Base-by-base conservation (phyloP, 2,797 vertebrate genomes). In the Falco naumanni region DNA sequence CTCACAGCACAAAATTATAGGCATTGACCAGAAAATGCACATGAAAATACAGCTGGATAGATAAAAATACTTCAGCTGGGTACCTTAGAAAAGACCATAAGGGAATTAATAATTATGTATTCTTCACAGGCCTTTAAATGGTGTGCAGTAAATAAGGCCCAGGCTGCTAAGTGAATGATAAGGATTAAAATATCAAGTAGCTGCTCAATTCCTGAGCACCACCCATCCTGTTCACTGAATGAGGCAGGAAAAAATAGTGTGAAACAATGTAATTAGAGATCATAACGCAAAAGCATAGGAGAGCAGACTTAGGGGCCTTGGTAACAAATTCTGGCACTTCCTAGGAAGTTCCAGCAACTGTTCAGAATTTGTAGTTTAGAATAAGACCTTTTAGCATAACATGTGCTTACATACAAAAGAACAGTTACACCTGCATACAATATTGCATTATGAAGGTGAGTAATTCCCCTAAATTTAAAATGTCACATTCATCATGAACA, bases 161-260 rank as follows among this genome's bases (percentile, higher is more conserved):
- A 0, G 84, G 76, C 89, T 91, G 89, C 87, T 89, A 87, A 94
- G 19, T 71, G 61, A 86, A 95, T 75, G 94, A 96, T 95, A 97
- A 97, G 94, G 61, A 94, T 78, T 95, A 95, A 96, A 96, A 95
- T 94, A 96, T 51, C 92, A 96, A 94, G 68, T 65, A 87, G 63
- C 76, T 68, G 72, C 50, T 95, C 93, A 85, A 94, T 84, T 94
- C 94, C 87, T 86, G 91, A 97, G 82, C 72, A 57, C 87, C 92
- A 0, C 95, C 95, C 95, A 97, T 97, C 96, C 96, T 96, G 94
- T 96, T 81, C 93, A 61, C 60, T 88, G 68, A 96, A 96, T 90
- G 69, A 95, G 91, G 79, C 93, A 95, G 94, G 89, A 95, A 95
- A 97, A 94, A 95, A 96, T 95, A 96, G 91, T 95, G 95, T 93